phyloP scores from a whole-genome alignment of 2,888 invertebrate species.

The Rhimphoctona megacephalus region DNA sequence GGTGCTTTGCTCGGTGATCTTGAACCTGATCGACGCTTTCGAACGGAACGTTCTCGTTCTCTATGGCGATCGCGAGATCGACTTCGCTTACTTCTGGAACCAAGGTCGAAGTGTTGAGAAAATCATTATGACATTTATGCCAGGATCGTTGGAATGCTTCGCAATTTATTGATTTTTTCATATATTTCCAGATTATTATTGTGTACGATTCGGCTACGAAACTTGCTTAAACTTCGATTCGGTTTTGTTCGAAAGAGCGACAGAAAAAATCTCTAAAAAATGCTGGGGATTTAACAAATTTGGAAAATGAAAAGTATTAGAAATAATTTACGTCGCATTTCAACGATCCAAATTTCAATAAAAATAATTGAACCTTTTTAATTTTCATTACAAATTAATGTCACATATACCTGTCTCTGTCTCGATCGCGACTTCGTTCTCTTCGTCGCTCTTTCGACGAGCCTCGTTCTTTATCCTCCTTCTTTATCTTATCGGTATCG shows the following conservation, averaged over 20 bases:
- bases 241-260: not conserved
- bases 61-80: slow-evolving; percentile 84
- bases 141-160: not conserved
- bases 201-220: not conserved
- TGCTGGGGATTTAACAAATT: not conserved
- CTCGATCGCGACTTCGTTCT: slow-evolving; percentile 83
- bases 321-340: not conserved
- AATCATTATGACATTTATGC: not conserved
- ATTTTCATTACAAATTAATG: not conserved
- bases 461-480: slow-evolving; percentile 82
- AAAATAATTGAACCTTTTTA: not conserved
- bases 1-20: slow-evolving; percentile 81
- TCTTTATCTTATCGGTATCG: slow-evolving; percentile 81
- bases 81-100: slow-evolving; percentile 83
- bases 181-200: not conserved
- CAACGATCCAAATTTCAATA: not conserved
- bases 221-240: not conserved
- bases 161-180: not conserved
- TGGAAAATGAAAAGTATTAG: not conserved
- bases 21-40: slow-evolving; percentile 81
- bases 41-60: slow-evolving; percentile 82
- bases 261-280: not conserved
- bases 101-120: slow-evolving; percentile 6
- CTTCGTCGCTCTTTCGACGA: slow-evolving; percentile 83
- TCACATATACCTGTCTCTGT: slow-evolving; percentile 79